A percentile compares a stretch with the other conserved stretches of the same genome.
phyloP scores from a whole-genome alignment of 1,140 invertebrate genomes.

The Maconellicoccus hirsutus region DNA sequence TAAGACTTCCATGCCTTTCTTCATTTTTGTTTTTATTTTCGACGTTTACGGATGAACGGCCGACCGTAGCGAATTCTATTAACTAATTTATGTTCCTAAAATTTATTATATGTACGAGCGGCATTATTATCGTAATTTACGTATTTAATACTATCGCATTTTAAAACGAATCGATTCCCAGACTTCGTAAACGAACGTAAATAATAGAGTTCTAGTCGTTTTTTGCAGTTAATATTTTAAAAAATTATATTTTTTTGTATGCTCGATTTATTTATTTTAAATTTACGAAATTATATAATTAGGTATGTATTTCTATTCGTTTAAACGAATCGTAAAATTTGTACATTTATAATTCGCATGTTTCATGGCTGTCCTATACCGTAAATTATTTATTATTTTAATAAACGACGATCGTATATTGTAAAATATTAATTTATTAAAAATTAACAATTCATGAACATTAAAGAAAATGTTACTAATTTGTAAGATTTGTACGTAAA shows the following conservation, averaged over 20 bases:
- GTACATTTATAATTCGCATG: neutral
- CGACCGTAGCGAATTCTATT: neutral
- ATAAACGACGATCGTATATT: neutral
- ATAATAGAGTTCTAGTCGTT: conserved; percentile 15
- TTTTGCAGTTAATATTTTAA: conserved; percentile 11
- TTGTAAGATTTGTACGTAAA: neutral
- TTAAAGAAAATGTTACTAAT: neutral
- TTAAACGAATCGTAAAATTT: neutral
- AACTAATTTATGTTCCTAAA: neutral
- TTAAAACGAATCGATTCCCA: neutral
- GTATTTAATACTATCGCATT: neutral
- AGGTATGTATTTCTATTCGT: neutral
- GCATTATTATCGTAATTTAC: conserved; percentile 4
- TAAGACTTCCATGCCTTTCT: neutral
- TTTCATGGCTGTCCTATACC: conserved; percentile 7
- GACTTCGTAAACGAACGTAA: neutral
- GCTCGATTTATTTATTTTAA: neutral
- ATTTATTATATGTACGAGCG: neutral
- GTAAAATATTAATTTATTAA: neutral
- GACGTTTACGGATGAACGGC: neutral
- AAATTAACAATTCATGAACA: neutral
- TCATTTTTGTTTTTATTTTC: neutral
- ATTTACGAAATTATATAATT: neutral
- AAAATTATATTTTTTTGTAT: conserved; percentile 1
- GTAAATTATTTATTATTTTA: neutral